phyloP scores from a whole-genome alignment of 2,797 vertebrate species.

The Coendou prehensilis region DNA sequence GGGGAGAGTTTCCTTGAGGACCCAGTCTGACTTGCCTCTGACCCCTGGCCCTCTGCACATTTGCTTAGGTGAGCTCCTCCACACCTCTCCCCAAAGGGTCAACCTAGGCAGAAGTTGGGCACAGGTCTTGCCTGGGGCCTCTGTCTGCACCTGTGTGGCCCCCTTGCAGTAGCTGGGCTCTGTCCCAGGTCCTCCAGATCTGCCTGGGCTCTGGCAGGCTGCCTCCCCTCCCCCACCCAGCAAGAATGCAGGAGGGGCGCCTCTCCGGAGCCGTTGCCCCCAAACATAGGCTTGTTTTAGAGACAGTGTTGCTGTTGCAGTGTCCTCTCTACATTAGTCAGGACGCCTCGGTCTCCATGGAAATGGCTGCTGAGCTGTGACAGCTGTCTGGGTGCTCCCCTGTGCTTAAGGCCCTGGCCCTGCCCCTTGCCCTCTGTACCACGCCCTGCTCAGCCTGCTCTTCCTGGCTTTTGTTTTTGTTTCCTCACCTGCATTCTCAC shows the following conservation, averaged over 20 bases:
- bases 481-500: conserved; percentile 54
- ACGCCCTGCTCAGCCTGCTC: background rate
- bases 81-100: background rate
- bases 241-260: conserved; percentile 84
- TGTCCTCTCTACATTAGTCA: conserved; percentile 83
- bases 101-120: conserved; percentile 6
- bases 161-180: background rate
- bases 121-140: background rate
- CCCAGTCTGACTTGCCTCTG: conserved; percentile 18
- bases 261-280: conserved; percentile 82
- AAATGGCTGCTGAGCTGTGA: conserved; percentile 74
- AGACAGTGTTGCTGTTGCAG: conserved; percentile 81
- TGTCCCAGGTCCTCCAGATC: conserved; percentile 33
- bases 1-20: background rate
- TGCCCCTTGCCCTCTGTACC: background rate
- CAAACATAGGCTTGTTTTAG: conserved; percentile 87
- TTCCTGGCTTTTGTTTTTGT: conserved; percentile 66
- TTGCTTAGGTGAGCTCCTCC: background rate
- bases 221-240: conserved; percentile 73
- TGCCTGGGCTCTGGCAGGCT: conserved; percentile 59
- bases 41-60: background rate
- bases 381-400: conserved; percentile 73
- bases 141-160: conserved; percentile 12
- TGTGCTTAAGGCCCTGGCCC: background rate
- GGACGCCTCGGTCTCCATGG: conserved; percentile 83